Percentiles rank a stretch among this genome's conserved stretches.
Conservation (phyloP, 1,140 invertebrate genomes). For the Cataglyphis hispanica region DNA sequence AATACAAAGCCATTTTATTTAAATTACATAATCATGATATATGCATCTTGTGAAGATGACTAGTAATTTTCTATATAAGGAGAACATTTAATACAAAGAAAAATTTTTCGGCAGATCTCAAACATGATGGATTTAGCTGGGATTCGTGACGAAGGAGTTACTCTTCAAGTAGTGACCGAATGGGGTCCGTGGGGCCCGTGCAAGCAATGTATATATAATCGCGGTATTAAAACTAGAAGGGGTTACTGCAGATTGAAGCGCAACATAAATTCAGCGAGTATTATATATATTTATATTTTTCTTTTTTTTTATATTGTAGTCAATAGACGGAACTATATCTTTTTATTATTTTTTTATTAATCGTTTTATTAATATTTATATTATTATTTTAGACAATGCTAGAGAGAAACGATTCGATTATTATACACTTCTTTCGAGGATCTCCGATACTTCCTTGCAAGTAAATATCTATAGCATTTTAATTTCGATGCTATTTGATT, state of each 20-base stretch:
- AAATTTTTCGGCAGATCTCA: constrained; percentile 75
- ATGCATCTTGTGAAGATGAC: neutral
- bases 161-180: constrained; percentile 81
- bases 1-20: neutral
- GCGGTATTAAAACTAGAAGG: constrained; percentile 75
- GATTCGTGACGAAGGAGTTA: constrained; percentile 80
- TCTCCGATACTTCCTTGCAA: constrained; percentile 81
- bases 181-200: constrained; percentile 81
- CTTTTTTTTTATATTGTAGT: neutral
- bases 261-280: constrained; percentile 71
- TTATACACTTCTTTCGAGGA: constrained; percentile 77
- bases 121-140: constrained; percentile 77
- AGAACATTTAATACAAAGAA: neutral
- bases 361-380: neutral
- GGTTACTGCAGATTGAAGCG: constrained; percentile 81
- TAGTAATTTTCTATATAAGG: neutral
- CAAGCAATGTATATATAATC: constrained; percentile 76
- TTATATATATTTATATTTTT: neutral
- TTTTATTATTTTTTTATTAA: neutral
- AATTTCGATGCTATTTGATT: constrained; percentile 19
- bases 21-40: neutral
- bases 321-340: neutral
- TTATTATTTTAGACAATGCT: constrained; percentile 59
- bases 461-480: constrained; percentile 64
- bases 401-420: constrained; percentile 46